Base-by-base conservation (phyloP, 2,888 invertebrate species). In the Sycophila texana region DNA sequence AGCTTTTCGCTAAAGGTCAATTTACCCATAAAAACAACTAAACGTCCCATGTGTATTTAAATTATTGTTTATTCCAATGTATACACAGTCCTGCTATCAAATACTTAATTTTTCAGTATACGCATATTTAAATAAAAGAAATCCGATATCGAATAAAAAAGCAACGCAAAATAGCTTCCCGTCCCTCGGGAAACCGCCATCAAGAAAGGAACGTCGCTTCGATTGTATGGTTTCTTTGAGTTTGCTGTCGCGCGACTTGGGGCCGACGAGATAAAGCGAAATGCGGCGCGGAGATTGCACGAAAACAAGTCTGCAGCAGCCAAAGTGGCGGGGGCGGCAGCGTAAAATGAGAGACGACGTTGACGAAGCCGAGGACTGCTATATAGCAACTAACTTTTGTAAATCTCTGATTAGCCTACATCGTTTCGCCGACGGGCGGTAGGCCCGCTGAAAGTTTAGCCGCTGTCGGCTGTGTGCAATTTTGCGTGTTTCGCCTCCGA, bases 321-420 rank as follows among this genome's bases (percentile, higher is more conserved):
- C n/a, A n/a, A n/a, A n/a, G n/a, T 51, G 51, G 10, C 4, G 53
- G n/a, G 12, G 53, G 53, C 14, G 16, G 39, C 39, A 22, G 13
- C 20, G 10, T 66, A n/a, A 49, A 66, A 66, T 3, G 51, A 66
- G 39, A 18, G 7, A 51, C 49, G 57, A 4, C 10, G 65, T 13
- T 18, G 18, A n/a, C n/a, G 55, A 67, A 53, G 65, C 47, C 57
- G 51, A 61, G 60, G 53, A 16, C 30, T 55, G 61, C 26, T 26
- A 26, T 39, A 39, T 39, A 39, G 70, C 47, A 30, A 57, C 10
- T 39, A 55, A 74, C 79, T 72, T 72, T 68, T 67, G 77, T 76
- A 85, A 85, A 87, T 87, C 85, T 85, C 84, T 86, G 85, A 88
- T 88, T 88, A 88, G 85, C 87, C 87, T 86, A 87, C 84, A 87